These are phyloP conservation scores for Rhyzopertha dominica DNA, from an alignment of 1,140 invertebrate species.

Conservation along the genomic window DNA sequence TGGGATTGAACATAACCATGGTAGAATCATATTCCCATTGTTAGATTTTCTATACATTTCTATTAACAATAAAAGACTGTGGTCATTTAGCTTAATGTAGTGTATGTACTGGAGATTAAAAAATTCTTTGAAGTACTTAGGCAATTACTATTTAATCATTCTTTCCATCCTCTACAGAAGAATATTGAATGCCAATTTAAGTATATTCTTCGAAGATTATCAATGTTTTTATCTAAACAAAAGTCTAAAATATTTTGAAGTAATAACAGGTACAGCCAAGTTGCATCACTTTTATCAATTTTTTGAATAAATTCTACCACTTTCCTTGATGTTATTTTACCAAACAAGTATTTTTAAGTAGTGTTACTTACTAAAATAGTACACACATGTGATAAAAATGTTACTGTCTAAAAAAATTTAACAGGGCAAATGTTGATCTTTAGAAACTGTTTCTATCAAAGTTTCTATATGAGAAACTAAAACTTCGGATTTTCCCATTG, in stretches of 20 bases:
- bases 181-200: conserved; percentile 12
- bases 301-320: not conserved
- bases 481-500: not conserved
- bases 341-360: conserved; percentile 1
- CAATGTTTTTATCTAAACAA: conserved; percentile 7
- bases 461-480: not conserved
- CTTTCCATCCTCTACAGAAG: conserved; percentile 13
- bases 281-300: not conserved
- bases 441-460: not conserved
- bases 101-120: conserved; percentile 13
- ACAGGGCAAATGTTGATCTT: conserved; percentile 6
- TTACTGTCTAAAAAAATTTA: too few species aligned
- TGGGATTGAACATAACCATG: too few species aligned
- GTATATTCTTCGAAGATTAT: conserved; percentile 1
- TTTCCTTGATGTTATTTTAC: not conserved
- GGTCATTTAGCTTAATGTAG: conserved; percentile 14
- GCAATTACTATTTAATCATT: conserved; percentile 6
- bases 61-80: conserved; percentile 7
- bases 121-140: conserved; percentile 14
- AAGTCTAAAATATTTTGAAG: conserved; percentile 5
- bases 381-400: too few species aligned
- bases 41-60: too few species aligned
- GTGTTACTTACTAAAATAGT: not conserved
- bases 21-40: too few species aligned
- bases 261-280: not conserved